Base-by-base conservation (phyloP, 1,140 invertebrate genomes). In the Macrocentrus cingulum region DNA sequence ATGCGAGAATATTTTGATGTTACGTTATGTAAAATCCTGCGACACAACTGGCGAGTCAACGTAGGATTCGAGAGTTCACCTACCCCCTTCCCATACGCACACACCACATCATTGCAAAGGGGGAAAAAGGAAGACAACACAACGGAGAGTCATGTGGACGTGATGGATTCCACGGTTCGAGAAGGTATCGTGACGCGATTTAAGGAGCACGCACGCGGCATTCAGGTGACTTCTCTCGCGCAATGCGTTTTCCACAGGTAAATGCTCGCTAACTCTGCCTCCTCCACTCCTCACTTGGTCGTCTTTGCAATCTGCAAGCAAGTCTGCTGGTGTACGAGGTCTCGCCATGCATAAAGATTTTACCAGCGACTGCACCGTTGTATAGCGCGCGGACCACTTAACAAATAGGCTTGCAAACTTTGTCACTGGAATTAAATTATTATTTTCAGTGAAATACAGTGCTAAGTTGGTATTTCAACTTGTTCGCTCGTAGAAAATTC, bases 121-220 rank as follows among this genome's bases (percentile, higher is more conserved):
- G 20, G 41, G 11, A 67, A 67, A 68, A 63, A 68, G 61, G 34
- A 58, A 51, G 50, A 66, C 44, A 63, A 29, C 51, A 32, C n/a
- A 41, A 51, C 42, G 45, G 18, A 48, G 4, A 44, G 29, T 46
- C 25, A 36, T 36, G n/a, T n/a, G 51, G 62, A 75, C 67, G 71
- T 71, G 69, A 70, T 56, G 66, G 64, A 72, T 67, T 68, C 67
- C 64, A 54, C 45, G 23, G 48, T 60, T 60, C 50, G 59, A 59
- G 60, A 60, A 65, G 61, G 62, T 59, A 36, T 16, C 59, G 37
- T 22, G 6, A 60, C 60, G 59, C 49, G 57, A 59, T 59, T 59
- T 59, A 53, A 52, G 51, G 25, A 53, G 57, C 44, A 59, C 49
- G 11, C 52, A 42, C 22, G 52, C 23, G 15, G 29, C 22, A 55